These are phyloP conservation scores for Rhysida immarginata DNA, from an alignment of 1,140 invertebrate species.

Conservation along the genomic window DNA sequence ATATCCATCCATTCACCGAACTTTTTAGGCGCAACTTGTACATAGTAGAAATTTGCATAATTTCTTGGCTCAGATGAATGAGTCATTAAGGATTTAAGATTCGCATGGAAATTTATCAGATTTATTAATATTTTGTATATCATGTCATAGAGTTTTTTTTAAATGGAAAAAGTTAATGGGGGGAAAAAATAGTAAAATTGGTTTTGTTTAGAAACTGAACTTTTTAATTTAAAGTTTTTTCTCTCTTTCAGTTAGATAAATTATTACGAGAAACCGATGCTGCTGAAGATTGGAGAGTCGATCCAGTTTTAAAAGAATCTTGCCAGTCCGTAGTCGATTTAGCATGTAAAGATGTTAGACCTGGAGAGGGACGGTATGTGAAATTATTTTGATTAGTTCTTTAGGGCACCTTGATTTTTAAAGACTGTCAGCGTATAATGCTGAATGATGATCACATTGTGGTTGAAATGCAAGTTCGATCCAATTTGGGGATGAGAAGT, in stretches of 20 bases:
- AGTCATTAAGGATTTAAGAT: too few species aligned
- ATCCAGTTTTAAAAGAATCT: conserved; percentile 68
- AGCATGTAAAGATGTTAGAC: conserved; percentile 21
- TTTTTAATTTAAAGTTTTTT: not conserved
- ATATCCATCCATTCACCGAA: too few species aligned
- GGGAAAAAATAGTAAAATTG: too few species aligned
- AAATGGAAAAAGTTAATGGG: too few species aligned
- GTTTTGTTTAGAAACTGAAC: not conserved
- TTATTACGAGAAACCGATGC: conserved; percentile 64
- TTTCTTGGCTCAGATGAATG: too few species aligned
- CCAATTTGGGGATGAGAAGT: too few species aligned
- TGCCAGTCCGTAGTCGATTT: conserved; percentile 64
- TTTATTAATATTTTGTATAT: not conserved
- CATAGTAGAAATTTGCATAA: too few species aligned
- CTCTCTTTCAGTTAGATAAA: conserved; percentile 44
- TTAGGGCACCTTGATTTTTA: not conserved
- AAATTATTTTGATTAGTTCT: not conserved
- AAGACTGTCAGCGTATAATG: too few species aligned
- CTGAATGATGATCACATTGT: conserved; percentile 7
- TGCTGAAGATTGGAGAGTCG: conserved; percentile 80
- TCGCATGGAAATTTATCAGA: too few species aligned
- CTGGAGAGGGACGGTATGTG: conserved; percentile 21
- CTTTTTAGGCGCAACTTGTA: too few species aligned
- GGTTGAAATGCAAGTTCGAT: conserved; percentile 2
- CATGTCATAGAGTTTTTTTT: too few species aligned